Conservation (phyloP, 2,797 vertebrate genomes). For the Siniperca scherzeri region DNA sequence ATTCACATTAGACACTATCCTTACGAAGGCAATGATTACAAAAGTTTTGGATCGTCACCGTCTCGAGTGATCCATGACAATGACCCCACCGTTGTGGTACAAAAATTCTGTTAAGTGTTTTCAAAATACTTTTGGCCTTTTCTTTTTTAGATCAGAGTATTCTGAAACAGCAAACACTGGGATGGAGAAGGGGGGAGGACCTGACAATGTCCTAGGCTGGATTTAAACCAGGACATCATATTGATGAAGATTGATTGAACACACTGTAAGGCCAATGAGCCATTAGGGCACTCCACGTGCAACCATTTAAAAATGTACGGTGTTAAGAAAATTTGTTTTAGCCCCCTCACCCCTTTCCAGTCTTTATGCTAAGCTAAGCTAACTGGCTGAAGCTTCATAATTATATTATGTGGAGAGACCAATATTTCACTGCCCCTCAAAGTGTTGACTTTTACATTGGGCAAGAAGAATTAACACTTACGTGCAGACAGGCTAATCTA, state of each 20-base stretch:
- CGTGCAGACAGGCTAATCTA: not conserved
- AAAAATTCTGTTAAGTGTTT: not conserved
- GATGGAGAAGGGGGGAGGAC: not conserved
- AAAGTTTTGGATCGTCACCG: not conserved
- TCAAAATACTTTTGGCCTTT: not conserved
- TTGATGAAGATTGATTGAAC: not conserved
- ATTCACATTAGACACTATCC: constrained; percentile 3
- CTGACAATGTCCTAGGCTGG: not conserved
- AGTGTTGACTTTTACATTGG: not conserved
- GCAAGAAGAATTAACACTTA: not conserved
- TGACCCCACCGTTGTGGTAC: not conserved
- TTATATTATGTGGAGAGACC: not conserved
- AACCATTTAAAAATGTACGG: no score
- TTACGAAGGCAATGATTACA: not conserved
- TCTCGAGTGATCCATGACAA: not conserved
- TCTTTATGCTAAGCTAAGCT: no score
- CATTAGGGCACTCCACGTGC: no score
- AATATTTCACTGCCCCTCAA: not conserved
- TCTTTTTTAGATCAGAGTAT: not conserved
- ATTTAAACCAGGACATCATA: not conserved
- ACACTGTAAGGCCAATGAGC: not conserved
- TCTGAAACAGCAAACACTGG: not conserved
- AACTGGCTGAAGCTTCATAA: no score
- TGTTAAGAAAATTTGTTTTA: no score
- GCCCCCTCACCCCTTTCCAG: no score